Percentiles rank a stretch among this genome's conserved stretches.
Evolutionary conservation across 2,797 vertebrate genomes (phyloP).

Genomic region (Rhabdophis nuchalis): DNA sequence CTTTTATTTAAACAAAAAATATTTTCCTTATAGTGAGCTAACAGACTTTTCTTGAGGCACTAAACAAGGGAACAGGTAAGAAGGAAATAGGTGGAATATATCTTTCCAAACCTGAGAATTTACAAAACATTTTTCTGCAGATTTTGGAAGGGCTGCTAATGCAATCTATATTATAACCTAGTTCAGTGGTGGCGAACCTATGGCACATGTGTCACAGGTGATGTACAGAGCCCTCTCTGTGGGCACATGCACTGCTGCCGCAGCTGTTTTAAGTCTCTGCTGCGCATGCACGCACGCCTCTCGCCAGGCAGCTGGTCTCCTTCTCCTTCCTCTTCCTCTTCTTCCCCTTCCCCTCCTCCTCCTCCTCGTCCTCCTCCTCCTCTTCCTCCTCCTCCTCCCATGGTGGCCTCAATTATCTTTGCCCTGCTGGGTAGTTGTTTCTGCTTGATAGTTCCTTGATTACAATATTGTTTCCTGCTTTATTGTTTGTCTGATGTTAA

Average conservation of each 20-base stretch:
- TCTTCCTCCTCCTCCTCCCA: too few relatives aligned
- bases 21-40: not conserved
- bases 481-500: not conserved
- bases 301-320: too few relatives aligned
- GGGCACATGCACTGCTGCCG: too few relatives aligned
- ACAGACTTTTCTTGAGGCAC: not conserved
- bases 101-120: not conserved
- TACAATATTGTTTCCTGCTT: not conserved
- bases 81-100: not conserved
- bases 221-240: too few relatives aligned
- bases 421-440: not conserved
- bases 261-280: too few relatives aligned
- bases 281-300: too few relatives aligned
- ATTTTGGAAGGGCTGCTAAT: not conserved
- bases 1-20: not conserved
- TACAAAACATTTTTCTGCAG: not conserved
- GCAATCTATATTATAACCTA: not conserved
- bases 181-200: too few relatives aligned
- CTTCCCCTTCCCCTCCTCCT: too few relatives aligned
- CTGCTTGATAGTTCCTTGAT: not conserved
- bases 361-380: too few relatives aligned
- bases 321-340: too few relatives aligned
- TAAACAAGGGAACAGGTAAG: not conserved
- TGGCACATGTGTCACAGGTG: too few relatives aligned
- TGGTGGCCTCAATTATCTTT: too few relatives aligned